Evolutionary conservation across 2,888 invertebrate species (phyloP).

Genomic region (Formica aserva): DNA sequence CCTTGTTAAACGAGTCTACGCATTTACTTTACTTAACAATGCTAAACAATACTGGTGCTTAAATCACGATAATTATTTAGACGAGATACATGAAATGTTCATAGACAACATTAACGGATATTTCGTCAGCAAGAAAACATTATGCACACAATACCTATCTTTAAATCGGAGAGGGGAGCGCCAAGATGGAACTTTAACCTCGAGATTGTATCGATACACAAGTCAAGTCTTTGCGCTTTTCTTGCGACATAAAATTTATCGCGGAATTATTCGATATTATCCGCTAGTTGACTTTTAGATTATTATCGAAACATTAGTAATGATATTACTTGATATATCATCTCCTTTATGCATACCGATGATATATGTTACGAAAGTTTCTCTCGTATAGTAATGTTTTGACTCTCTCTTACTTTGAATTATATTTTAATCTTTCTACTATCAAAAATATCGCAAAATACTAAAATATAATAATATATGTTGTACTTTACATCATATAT

Average conservation of each 20-base stretch:
- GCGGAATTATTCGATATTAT: neutral
- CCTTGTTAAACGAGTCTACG: neutral
- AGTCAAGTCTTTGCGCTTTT: neutral
- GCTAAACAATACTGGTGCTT: neutral
- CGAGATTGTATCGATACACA: neutral
- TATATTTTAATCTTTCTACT: neutral
- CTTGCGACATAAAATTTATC: neutral
- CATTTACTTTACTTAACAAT: neutral
- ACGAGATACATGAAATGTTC: neutral
- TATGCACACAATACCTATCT: neutral
- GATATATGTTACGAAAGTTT: neutral
- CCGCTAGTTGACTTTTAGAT: neutral
- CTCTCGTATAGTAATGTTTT: neutral
- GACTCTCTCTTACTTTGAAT: neutral
- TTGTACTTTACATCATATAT: neutral
- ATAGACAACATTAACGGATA: neutral
- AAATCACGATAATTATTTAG: neutral
- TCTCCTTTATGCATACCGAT: neutral
- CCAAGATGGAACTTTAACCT: constrained; percentile 16
- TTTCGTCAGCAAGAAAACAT: neutral
- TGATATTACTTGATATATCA: neutral
- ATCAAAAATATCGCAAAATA: neutral
- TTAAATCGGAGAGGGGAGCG: neutral
- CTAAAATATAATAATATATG: neutral
- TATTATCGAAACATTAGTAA: neutral